Base-by-base conservation (phyloP, 2,888 invertebrate genomes). In the Cryptus viduatorius region DNA sequence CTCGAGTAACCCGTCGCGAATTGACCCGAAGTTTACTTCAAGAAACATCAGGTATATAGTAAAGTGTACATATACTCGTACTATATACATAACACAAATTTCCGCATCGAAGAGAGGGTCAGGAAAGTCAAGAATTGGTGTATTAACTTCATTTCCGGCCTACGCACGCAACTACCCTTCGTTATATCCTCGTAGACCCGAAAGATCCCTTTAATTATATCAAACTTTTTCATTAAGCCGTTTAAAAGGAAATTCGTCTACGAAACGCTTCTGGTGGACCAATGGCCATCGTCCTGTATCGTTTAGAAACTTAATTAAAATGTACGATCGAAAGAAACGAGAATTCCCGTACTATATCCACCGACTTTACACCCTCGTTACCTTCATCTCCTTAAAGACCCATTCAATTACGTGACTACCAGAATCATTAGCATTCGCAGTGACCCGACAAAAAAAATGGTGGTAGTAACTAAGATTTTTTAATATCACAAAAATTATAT, bases 21-120 rank as follows among this genome's bases (percentile, higher is more conserved):
- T 84, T 61, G 67, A 82, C 71, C 72, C 75, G 46, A 82, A 85
- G 72, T 79, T 79, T 82, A 71, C 46, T 59, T 72, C 59, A 4
- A 71, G 69, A 29, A 77, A 76, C 69, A 78, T 79, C 68, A 84
- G 84, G 81, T 82, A 85, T 50, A 85, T 46, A 69, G 77, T 73
- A 68, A 42, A 42, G 19, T 14, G 1, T 56, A 56, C 29, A 46
- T 42, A 29, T 59, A 61, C 29, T 42, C 24, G 48, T 19, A 14
- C 64, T 56, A 42, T 12, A 42, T n/a, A 37, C 24, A 64, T 37
- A 19, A 14, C 0, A 5, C 4, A 14, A 29, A 31, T 19, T 31
- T 12, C n/a, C 1, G 16, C 48, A 10, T n/a, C 5, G 37, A 16
- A 4, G 1, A 5, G 4, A 5, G 61, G 31, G 59, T 12, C 37